A percentile compares a stretch with the other conserved stretches of the same genome.
Evolutionary conservation across 1,140 invertebrate genomes (phyloP).

Genomic region (Drosophila burlai): DNA sequence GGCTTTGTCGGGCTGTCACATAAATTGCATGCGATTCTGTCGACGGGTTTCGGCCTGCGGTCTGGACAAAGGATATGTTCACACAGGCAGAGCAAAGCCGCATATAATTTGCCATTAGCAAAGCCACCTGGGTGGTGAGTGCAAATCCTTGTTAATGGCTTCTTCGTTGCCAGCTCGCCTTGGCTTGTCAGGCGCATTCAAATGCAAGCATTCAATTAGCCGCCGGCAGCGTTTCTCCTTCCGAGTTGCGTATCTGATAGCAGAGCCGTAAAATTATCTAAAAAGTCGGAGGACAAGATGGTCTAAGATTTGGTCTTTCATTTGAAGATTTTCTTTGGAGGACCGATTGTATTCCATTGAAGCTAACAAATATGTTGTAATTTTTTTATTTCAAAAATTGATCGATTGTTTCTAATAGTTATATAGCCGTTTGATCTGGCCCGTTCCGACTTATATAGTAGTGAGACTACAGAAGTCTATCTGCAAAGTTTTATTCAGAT

Average conservation of each 20-base stretch:
- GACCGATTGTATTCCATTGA: too few species aligned
- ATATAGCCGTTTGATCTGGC: too few species aligned
- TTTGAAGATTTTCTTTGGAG: too few species aligned
- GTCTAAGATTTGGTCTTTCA: too few species aligned
- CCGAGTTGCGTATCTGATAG: not conserved
- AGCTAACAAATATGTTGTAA: too few species aligned
- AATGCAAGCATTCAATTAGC: slow-evolving; percentile 44
- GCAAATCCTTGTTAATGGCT: slow-evolving; percentile 25
- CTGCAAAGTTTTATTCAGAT: too few species aligned
- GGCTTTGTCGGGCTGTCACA: slow-evolving; percentile 45
- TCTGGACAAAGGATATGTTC: slow-evolving; percentile 28
- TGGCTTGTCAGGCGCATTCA: slow-evolving; percentile 33
- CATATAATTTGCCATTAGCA: slow-evolving; percentile 39
- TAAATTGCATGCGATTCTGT: slow-evolving; percentile 47
- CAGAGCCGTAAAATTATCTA: not conserved
- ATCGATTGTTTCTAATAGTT: too few species aligned
- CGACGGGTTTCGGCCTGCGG: slow-evolving; percentile 27
- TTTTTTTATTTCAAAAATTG: too few species aligned
- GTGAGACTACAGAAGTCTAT: too few species aligned
- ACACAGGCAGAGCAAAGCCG: slow-evolving; percentile 40
- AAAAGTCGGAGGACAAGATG: too few species aligned
- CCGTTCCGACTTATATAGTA: too few species aligned
- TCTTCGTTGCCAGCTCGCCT: slow-evolving; percentile 15
- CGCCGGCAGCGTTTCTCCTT: not conserved
- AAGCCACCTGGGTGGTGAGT: slow-evolving; percentile 12